Conservation (phyloP, 1,140 invertebrate species). For the Achroia grisella region DNA sequence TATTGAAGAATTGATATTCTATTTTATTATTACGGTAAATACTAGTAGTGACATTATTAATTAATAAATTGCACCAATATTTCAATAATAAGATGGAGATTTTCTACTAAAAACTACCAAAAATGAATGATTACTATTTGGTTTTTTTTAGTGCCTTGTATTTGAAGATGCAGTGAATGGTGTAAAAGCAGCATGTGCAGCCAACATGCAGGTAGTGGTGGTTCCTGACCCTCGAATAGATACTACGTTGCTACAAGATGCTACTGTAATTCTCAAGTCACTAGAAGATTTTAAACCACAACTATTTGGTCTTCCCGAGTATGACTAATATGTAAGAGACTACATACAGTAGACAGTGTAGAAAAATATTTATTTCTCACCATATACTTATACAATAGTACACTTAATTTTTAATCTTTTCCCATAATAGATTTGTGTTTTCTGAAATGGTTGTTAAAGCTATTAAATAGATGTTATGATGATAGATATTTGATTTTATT, state of each 20-base stretch:
- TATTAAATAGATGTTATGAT: too few relatives aligned
- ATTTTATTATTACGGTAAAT: too few relatives aligned
- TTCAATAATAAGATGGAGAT: too few relatives aligned
- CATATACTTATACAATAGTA: too few relatives aligned
- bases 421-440: too few relatives aligned
- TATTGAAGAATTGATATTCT: too few relatives aligned
- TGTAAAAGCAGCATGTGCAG: constrained; percentile 82
- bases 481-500: too few relatives aligned
- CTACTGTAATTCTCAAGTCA: constrained; percentile 82
- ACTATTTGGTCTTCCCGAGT: constrained; percentile 87
- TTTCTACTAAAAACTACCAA: not conserved
- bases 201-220: constrained; percentile 92
- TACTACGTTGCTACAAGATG: constrained; percentile 71
- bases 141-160: constrained; percentile 83
- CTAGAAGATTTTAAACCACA: constrained; percentile 91
- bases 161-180: constrained; percentile 96
- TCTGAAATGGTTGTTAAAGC: too few relatives aligned
- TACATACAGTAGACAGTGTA: too few relatives aligned
- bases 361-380: too few relatives aligned
- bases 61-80: too few relatives aligned
- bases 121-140: not conserved
- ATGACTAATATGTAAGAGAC: not conserved
- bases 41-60: not conserved
- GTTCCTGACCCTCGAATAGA: constrained; percentile 84
- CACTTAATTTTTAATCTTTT: too few relatives aligned